These are phyloP conservation scores for Strigamia crassipes DNA, from an alignment of 2,888 invertebrate genomes.

Conservation along the genomic window DNA sequence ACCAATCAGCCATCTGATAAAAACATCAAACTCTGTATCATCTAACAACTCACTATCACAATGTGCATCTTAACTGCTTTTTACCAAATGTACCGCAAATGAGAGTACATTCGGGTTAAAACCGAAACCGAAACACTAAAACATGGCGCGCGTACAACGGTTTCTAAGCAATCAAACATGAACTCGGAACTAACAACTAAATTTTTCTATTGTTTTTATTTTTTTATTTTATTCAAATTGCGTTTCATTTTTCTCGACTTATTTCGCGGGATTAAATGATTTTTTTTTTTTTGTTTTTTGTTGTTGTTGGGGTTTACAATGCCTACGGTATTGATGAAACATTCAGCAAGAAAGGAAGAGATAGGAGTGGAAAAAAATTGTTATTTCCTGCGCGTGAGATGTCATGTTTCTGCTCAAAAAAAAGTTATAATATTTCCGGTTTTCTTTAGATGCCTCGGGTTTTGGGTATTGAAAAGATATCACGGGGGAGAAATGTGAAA, in stretches of 20 bases:
- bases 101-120: no score
- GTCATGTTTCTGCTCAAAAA: no score
- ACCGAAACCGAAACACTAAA: no score
- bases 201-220: no score
- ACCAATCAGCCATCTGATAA: constrained; percentile 34
- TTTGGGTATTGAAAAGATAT: background rate
- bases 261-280: no score
- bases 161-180: no score
- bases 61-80: background rate
- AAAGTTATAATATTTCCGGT: background rate
- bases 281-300: background rate
- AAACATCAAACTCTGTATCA: constrained; percentile 8
- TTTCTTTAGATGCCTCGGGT: background rate
- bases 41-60: background rate
- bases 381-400: background rate
- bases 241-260: no score
- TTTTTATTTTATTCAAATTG: no score
- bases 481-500: no score
- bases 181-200: no score
- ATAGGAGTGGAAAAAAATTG: background rate
- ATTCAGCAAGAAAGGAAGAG: background rate
- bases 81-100: background rate
- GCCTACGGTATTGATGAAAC: background rate
- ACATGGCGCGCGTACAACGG: no score
- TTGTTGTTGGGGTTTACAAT: background rate